Base-by-base conservation (phyloP, 2,888 invertebrate genomes). In the Latrodectus elegans region DNA sequence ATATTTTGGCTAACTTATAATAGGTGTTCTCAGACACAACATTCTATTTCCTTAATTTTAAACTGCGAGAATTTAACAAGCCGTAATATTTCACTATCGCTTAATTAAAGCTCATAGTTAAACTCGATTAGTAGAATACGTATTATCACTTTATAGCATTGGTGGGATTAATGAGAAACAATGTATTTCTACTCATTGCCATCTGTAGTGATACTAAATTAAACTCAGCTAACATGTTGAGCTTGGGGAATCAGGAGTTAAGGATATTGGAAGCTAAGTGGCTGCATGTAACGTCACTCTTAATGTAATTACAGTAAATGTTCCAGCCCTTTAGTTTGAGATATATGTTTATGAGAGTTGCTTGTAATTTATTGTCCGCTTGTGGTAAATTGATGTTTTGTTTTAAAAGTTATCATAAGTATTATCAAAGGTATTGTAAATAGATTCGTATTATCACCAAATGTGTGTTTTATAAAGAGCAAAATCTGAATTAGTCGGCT, bases 271-370 rank as follows among this genome's bases (percentile, higher is more conserved):
- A 71, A 78, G 67, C 84, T 78, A 84, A 84, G 72, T 73, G 77
- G 26, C 77, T 78, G 84, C 38, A 38, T 77, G 84, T 78, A 84
- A 83, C 83, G 76, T 70, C 76, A 51, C 60, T 68, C 51, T 49
- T 77, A 73, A 72, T 72, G 71, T 84, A 84, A 84, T 84, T 84
- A 73, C 84, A 78, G 78, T 84, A 84, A 84, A 77, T 84, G 84
- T 84, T 84, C 64, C 72, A 49, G n/a, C 51, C 73, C 51, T 51
- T n/a, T n/a, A 12, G 60, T 10, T 60, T 60, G 4, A 38, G 1
- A 38, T 38, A 38, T 38, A 38, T 38, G 38, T 38, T 38, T 38
- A 38, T 38, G 38, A 38, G 38, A 38, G 38, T 38, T 38, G 38
- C 38, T 38, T 38, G 38, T 38, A 38, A 38, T 38, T 38, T 38